A percentile compares a stretch with the other conserved stretches of the same genome.
Conservation (phyloP, 2,888 invertebrate species). For the Perdita meconis region DNA sequence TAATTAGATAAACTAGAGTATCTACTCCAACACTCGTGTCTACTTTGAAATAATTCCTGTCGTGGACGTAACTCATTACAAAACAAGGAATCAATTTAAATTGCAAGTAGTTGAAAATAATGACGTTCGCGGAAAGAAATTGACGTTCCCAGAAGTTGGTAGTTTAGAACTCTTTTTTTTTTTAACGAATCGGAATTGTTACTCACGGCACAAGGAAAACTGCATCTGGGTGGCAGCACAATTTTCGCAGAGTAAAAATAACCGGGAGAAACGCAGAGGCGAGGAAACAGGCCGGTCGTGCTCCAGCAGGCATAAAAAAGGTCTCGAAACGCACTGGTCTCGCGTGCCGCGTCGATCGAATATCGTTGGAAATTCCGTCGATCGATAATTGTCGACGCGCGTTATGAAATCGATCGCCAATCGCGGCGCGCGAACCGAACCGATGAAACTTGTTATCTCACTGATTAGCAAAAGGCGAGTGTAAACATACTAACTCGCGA, state of each 20-base stretch:
- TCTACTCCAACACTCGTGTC: too few species aligned
- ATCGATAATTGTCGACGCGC: conserved; percentile 16
- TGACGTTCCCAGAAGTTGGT: too few species aligned
- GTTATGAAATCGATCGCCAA: conserved; percentile 25
- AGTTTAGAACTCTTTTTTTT: too few species aligned
- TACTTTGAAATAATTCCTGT: too few species aligned
- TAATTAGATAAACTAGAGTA: too few species aligned
- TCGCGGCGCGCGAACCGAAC: background rate
- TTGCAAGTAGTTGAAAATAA: too few species aligned
- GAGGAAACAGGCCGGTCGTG: background rate
- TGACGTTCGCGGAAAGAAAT: too few species aligned
- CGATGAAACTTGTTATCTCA: conserved; percentile 24
- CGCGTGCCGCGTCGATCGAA: conserved; percentile 22
- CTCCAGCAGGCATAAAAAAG: background rate
- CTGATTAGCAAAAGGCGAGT: conserved; percentile 2
- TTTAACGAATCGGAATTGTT: conserved; percentile 3
- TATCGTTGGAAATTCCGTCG: conserved; percentile 22
- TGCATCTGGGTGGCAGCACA: background rate
- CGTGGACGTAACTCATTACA: too few species aligned
- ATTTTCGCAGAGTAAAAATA: conserved; percentile 29
- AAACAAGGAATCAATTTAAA: too few species aligned
- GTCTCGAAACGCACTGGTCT: background rate
- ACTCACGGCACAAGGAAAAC: background rate
- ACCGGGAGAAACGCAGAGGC: background rate
- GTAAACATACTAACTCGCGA: background rate